Conservation (phyloP, 2,113 vertebrate species). For the Silurus glanis region DNA sequence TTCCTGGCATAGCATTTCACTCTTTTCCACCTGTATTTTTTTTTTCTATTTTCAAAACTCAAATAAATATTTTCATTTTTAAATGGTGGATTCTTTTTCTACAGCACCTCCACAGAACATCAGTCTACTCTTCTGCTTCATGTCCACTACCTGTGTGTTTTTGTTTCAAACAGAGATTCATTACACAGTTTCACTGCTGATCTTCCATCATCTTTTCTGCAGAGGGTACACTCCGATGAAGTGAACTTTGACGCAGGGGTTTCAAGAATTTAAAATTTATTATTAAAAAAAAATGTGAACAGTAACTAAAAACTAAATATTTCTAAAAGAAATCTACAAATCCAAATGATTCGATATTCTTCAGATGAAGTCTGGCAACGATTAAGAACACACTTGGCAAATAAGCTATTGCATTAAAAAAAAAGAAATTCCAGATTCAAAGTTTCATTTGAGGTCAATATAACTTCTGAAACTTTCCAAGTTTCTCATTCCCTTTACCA, state of each 20-base stretch:
- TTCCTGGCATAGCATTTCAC: slow-evolving; percentile 80
- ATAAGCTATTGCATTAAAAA: background rate
- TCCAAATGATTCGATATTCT: background rate
- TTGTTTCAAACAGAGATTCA: too few species aligned
- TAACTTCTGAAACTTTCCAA: background rate
- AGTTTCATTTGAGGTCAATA: background rate
- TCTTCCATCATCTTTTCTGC: background rate
- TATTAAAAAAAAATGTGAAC: slow-evolving; percentile 30
- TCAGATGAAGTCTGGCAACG: background rate
- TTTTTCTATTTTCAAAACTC: background rate
- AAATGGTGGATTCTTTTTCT: slow-evolving; percentile 46
- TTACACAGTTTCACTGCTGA: background rate
- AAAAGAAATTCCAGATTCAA: background rate
- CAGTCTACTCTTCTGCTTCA: background rate
- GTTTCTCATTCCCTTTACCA: background rate
- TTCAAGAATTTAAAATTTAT: slow-evolving; percentile 49
- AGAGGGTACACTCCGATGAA: background rate
- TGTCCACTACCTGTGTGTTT: background rate
- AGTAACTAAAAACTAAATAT: background rate
- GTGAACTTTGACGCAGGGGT: too few species aligned
- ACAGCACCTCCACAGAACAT: background rate
- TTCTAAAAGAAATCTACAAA: slow-evolving; percentile 10
- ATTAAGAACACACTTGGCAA: background rate
- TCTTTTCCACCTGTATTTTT: background rate
- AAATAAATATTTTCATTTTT: slow-evolving; percentile 53